Evolutionary conservation across 2,888 invertebrate species (phyloP), one percentile per base, ranked within the genome.

Genomic region (Fragum whitleyi): DNA sequence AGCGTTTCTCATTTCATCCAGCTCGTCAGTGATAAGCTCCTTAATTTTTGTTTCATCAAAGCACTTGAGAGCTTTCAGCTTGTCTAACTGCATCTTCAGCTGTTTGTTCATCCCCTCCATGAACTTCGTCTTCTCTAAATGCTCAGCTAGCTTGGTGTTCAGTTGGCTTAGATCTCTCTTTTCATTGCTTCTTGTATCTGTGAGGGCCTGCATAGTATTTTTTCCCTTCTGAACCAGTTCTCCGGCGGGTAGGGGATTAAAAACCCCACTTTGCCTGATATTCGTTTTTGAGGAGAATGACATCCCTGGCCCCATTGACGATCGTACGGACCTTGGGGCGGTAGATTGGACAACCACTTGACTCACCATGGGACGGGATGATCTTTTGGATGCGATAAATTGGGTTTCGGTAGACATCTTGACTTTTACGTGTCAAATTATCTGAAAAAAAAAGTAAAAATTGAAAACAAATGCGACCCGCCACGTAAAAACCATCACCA

Each of bases 131-230:
- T 94, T 94, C 91, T 95, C 95, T 86, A 95, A 94, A 91, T 95
- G 95, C 87, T 88, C 90, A 75, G 95, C 95, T 74, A 95, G 93
- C 47, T 94, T 92, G 86, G 94, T 94, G 91, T 95, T 95, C 81
- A 95, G 88, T 72, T 94, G 94, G 84, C 93, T 93, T 92, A 95
- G 92, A 83, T 95, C 94, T 82, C 93, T 93, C 92, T 95, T 95
- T 87, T 95, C 95, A 79, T 92, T 92, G 70, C 94, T 94, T 51
- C 95, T 91, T 62, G 90, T 90, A 53, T 93, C 93, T 79, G 93
- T 92, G 70, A 94, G 92, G 61, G 92, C 91, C 68, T 92, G 92
- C n/a, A 95, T 94, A 42, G 93, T 92, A 23, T 90, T 85, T 69
- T 86, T 87, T 74, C 91, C 90, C 47, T 92, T 79, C 21, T 83